Conservation (phyloP, 2,888 invertebrate genomes). For the Steinernema carpocapsae region DNA sequence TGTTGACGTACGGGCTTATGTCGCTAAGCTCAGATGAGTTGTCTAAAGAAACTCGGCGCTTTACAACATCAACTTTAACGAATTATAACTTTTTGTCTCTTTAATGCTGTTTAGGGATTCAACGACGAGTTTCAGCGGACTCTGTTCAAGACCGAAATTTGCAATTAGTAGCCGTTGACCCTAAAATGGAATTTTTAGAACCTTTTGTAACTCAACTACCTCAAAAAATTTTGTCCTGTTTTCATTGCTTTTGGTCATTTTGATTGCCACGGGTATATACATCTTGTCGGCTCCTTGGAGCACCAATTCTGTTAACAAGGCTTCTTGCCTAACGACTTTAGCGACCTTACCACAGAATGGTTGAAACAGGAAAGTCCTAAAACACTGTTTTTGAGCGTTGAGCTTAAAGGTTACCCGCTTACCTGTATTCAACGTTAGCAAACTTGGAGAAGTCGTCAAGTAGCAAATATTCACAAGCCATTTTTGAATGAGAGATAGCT, state of each 20-base stretch:
- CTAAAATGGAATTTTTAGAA: not conserved
- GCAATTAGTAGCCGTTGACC: not conserved
- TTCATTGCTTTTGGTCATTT: too few relatives aligned
- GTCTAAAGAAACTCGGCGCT: too few relatives aligned
- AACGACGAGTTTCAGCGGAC: not conserved
- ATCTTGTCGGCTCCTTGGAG: not conserved
- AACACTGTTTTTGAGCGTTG: not conserved
- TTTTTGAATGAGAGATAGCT: too few relatives aligned
- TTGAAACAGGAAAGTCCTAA: not conserved
- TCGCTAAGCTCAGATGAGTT: not conserved
- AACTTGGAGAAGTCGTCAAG: constrained; percentile 28
- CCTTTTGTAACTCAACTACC: too few relatives aligned
- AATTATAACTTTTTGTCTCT: not conserved
- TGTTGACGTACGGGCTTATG: not conserved
- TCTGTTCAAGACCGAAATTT: not conserved
- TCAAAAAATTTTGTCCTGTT: too few relatives aligned
- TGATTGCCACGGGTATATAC: not conserved
- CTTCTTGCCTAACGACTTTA: not conserved
- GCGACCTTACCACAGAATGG: not conserved
- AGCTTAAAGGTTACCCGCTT: not conserved
- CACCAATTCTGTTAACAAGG: not conserved
- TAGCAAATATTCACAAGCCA: not conserved
- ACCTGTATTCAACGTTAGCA: constrained; percentile 19
- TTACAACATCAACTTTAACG: too few relatives aligned
- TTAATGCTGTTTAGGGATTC: not conserved